Percentiles rank a stretch among this genome's conserved stretches.
These are phyloP conservation scores for Synaphobranchus kaupii DNA, from an alignment of 2,797 vertebrate species.

Conservation along the genomic window DNA sequence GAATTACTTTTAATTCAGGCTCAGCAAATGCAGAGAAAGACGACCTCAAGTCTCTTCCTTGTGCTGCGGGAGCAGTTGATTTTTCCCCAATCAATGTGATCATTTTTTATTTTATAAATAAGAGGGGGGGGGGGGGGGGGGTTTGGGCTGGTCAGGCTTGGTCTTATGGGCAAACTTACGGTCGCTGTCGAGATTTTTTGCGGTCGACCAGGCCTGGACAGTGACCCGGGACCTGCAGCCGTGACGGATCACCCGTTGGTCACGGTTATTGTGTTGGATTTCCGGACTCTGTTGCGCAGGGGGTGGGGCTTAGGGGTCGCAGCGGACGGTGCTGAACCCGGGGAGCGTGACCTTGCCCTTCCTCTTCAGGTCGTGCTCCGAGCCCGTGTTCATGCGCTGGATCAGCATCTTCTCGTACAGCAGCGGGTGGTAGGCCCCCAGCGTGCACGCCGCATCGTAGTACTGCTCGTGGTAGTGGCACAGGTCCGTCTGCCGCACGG, in stretches of 20 bases:
- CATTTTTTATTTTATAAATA: not conserved
- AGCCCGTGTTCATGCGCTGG: constrained; percentile 86
- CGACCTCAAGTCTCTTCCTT: not conserved
- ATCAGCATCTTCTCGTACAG: constrained; percentile 96
- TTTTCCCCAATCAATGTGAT: not conserved
- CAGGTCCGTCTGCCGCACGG: constrained; percentile 89
- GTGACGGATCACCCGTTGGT: not conserved
- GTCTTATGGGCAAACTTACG: not conserved
- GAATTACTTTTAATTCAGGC: constrained; percentile 20
- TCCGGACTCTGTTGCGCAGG: not conserved
- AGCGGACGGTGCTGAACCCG: constrained; percentile 83
- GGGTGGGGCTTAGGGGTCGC: constrained; percentile 66
- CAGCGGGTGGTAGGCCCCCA: constrained; percentile 95
- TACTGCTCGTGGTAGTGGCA: constrained; percentile 98
- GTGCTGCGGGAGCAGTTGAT: not conserved
- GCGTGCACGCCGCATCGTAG: constrained; percentile 90
- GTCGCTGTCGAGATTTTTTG: not conserved
- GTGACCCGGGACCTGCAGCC: not conserved
- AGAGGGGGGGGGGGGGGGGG: no score
- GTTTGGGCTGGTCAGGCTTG: not conserved
- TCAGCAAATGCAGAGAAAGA: constrained; percentile 28
- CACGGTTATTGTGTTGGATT: constrained; percentile 14
- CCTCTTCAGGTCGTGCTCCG: constrained; percentile 78
- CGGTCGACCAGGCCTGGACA: not conserved
- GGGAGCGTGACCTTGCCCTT: constrained; percentile 91